Conservation (phyloP, 2,888 invertebrate species). For the Zygaena filipendulae region DNA sequence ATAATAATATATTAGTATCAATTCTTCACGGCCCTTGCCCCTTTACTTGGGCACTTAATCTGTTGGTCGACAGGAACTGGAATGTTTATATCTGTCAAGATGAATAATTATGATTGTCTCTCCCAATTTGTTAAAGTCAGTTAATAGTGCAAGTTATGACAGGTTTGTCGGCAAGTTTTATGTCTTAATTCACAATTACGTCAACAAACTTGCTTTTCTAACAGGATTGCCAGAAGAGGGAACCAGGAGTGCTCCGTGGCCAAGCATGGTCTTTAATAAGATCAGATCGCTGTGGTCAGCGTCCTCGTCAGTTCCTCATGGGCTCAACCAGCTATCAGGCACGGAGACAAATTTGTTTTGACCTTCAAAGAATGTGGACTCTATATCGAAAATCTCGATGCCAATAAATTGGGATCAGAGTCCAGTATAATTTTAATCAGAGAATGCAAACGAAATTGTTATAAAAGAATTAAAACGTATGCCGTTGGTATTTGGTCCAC, state of each 20-base stretch:
- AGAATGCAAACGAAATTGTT: neutral
- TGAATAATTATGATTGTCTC: slow-evolving; percentile 29
- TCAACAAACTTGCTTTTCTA: slow-evolving; percentile 14
- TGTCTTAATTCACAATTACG: slow-evolving; percentile 10
- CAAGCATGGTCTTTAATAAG: slow-evolving; percentile 85
- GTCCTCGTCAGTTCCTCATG: slow-evolving; percentile 78
- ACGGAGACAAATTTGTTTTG: slow-evolving; percentile 32
- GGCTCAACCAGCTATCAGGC: slow-evolving; percentile 84
- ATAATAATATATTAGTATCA: slow-evolving; percentile 47
- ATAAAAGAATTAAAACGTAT: slow-evolving; percentile 15
- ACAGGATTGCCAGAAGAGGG: slow-evolving; percentile 62
- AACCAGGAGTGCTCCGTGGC: slow-evolving; percentile 70
- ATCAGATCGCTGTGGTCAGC: slow-evolving; percentile 90
- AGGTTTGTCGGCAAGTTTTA: too few relatives aligned
- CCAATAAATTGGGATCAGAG: neutral
- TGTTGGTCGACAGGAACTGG: slow-evolving; percentile 33
- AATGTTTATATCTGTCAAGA: slow-evolving; percentile 38
- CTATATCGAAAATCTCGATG: slow-evolving; percentile 16
- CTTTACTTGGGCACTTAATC: slow-evolving; percentile 31
- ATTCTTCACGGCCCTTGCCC: slow-evolving; percentile 42
- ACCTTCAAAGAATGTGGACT: slow-evolving; percentile 35
- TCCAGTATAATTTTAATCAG: neutral
- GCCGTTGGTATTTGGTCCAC: slow-evolving; percentile 43
- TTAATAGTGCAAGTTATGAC: too few relatives aligned
- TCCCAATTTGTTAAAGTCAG: slow-evolving; percentile 26